Evolutionary conservation across 2,113 vertebrate genomes (phyloP).

Genomic region (Dasyurus viverrinus): DNA sequence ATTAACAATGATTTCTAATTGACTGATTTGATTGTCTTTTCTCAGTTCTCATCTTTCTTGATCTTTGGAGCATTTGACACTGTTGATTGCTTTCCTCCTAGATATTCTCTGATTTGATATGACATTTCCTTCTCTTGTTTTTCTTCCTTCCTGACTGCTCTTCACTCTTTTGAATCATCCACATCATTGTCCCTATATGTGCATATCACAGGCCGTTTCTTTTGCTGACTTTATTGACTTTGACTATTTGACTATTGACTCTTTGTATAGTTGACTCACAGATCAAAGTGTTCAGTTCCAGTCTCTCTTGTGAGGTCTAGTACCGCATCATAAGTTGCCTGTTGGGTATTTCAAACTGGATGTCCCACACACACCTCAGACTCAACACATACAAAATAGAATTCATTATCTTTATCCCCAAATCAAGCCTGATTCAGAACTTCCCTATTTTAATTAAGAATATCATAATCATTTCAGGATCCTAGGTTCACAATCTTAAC

Average conservation of each 20-base stretch:
- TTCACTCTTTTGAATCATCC: background rate
- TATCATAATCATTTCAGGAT: background rate
- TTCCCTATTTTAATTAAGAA: background rate
- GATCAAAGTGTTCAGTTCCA: background rate
- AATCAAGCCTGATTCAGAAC: background rate
- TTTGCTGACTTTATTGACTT: background rate
- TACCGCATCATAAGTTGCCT: background rate
- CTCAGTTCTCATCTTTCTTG: background rate
- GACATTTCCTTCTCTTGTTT: background rate
- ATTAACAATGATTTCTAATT: background rate
- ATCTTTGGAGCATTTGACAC: background rate
- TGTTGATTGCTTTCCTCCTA: background rate
- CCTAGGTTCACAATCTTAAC: background rate
- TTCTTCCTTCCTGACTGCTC: background rate
- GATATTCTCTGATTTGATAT: background rate
- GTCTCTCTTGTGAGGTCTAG: background rate
- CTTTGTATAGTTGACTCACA: background rate
- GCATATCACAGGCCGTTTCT: background rate
- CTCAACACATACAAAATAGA: background rate
- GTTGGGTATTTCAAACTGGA: background rate
- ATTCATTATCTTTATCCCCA: background rate
- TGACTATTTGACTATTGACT: too few relatives aligned
- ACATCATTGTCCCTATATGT: background rate
- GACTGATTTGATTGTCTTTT: background rate
- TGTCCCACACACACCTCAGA: background rate